Evolutionary conservation across 2,797 vertebrate genomes (phyloP), one percentile per base, ranked within the genome.

Genomic region (Aythya fuligula): DNA sequence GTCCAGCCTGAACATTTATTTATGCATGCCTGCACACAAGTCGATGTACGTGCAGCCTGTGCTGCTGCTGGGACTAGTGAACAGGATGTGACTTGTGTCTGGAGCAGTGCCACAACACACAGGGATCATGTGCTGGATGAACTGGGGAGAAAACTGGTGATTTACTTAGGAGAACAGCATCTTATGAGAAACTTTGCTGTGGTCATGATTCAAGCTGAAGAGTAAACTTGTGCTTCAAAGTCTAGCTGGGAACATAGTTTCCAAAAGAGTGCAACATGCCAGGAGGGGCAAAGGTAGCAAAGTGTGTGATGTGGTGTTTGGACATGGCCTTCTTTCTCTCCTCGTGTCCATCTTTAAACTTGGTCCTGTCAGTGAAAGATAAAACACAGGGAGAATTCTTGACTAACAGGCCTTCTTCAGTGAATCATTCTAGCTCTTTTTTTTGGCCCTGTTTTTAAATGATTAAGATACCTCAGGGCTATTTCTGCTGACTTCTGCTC

Each of bases 401-500:
- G 80, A 94, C 75, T 93, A 93, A 85, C 39, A 64, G 71, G 8
- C 41, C 65, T 93, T 67, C 69, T 86, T 58, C 34, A 64, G 39
- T 93, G 85, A 94, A 92, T 94, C 91, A 78, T 61, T 62, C 45
- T 28, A 86, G 72, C 27, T 4, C 8, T 73, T 67, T 73, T n/a
- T 30, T 84, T 53, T 47, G 6, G 7, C 51, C 47, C 45, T 17
- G 7, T 78, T 27, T 83, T 75, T 54, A 77, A 73, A 81, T 91
- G 47, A 79, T 17, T 74, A 60, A 87, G 69, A 81, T 66, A 61
- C 70, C 74, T n/a, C 4, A 0, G 32, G 80, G 70, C 64, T 85
- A 25, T 95, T 94, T 95, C 58, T 96, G 90, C 84, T 89, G 85
- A 91, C 56, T 96, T 12, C 74, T 61, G 41, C 93, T 89, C 41